Conservation (phyloP, 1,140 invertebrate species). For the Rhopalosiphum maidis region DNA sequence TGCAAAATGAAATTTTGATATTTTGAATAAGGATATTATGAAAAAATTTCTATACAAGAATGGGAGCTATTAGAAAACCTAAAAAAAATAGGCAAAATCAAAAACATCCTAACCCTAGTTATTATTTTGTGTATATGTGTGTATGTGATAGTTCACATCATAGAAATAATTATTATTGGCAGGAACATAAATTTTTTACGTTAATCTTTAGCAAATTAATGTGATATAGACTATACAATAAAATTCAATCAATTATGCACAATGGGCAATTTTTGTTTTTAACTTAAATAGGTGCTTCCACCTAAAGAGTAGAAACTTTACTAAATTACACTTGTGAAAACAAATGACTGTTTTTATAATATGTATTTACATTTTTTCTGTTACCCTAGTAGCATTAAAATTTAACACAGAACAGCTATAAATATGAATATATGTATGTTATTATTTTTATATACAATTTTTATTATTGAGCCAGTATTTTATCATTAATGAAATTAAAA, state of each 20-base stretch:
- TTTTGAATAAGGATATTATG: too few species aligned
- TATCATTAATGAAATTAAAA: neutral
- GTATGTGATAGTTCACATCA: too few species aligned
- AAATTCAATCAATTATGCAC: neutral
- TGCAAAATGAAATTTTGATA: too few species aligned
- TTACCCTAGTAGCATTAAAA: neutral
- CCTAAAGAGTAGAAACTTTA: neutral
- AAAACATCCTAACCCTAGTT: too few species aligned
- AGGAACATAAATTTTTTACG: neutral
- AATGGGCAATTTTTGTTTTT: neutral
- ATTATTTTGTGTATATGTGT: too few species aligned
- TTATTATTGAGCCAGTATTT: neutral
- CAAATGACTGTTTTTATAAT: neutral
- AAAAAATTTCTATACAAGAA: too few species aligned
- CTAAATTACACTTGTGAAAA: neutral
- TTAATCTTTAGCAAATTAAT: neutral
- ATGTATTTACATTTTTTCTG: neutral
- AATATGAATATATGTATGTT: neutral
- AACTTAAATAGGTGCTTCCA: too few species aligned
- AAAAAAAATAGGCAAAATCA: too few species aligned
- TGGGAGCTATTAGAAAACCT: too few species aligned
- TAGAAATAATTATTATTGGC: neutral
- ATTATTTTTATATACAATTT: neutral
- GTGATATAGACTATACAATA: neutral
- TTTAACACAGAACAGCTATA: neutral